A percentile compares a stretch with the other conserved stretches of the same genome.
phyloP scores from a whole-genome alignment of 2,797 vertebrate species.

The Diceros bicornis region DNA sequence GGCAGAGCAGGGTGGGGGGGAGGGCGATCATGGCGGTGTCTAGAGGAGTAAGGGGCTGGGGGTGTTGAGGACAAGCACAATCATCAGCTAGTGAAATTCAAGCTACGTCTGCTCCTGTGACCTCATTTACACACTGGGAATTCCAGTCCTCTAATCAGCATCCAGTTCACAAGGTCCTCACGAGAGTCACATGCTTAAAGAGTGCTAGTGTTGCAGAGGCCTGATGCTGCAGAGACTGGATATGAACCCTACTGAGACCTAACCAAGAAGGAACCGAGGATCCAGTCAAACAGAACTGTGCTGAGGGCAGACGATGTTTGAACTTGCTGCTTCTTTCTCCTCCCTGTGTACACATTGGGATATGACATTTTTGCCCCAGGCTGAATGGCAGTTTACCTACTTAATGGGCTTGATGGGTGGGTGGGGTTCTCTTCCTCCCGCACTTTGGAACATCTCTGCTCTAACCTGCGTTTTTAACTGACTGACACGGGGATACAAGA shows the following conservation, averaged over 20 bases:
- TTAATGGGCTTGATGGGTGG: background rate
- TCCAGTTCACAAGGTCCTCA: constrained; percentile 69
- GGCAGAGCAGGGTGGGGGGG: background rate
- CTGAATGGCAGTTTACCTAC: background rate
- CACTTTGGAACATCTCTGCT: background rate
- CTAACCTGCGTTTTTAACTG: background rate
- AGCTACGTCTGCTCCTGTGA: constrained; percentile 68
- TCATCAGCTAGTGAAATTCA: constrained; percentile 40
- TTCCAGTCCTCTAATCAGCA: constrained; percentile 70
- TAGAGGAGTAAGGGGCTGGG: background rate
- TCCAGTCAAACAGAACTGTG: constrained; percentile 59
- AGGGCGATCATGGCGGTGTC: background rate
- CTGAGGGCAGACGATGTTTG: constrained; percentile 49
- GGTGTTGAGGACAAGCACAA: background rate
- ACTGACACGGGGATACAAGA: background rate
- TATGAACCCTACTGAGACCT: constrained; percentile 62
- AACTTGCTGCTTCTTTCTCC: constrained; percentile 34
- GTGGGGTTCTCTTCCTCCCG: background rate
- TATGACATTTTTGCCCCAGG: background rate
- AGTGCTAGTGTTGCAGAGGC: constrained; percentile 68
- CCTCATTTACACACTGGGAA: constrained; percentile 58
- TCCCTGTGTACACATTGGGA: background rate
- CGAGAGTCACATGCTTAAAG: constrained; percentile 72
- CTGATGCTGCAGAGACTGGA: constrained; percentile 55
- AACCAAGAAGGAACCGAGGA: constrained; percentile 65